Evolutionary conservation across 1,140 invertebrate species (phyloP), one percentile per base, ranked within the genome.

Genomic region (Bombyx mandarina): DNA sequence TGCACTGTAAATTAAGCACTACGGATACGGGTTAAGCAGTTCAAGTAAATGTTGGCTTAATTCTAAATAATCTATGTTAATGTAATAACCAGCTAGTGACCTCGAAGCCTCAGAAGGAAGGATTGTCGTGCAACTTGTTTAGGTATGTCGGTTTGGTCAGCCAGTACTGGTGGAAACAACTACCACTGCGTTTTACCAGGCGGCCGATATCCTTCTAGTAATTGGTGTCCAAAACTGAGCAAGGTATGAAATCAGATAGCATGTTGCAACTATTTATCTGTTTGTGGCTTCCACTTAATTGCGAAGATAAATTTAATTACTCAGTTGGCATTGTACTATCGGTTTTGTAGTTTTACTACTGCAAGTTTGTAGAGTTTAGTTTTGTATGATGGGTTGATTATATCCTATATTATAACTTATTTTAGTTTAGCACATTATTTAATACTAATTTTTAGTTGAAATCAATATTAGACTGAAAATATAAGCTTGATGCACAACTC

Each of bases 91-190:
- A 22, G 12, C 35, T 10, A 71, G 67, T 82, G 77, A 82, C 78
- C 79, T 80, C 78, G 79, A 67, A 71, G 58, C 60, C 56, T 69
- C 60, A 63, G 70, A 65, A 69, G 64, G 73, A 80, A 77, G 74
- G 78, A 75, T 73, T 80, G 58, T 73, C 67, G 69, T 78, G 71
- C 65, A 70, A 77, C 77, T 78, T 76, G 71, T 82, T 80, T 85
- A 87, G 84, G 80, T 82, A 87, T 87, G 84, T 87, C 84, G 78
- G 84, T 87, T 83, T 87, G 84, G 84, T 87, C 84, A 71, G 82
- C 79, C 68, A 87, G 82, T 76, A 83, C 82, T 58, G 77, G 77
- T 73, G 81, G 79, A 62, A 83, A 82, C 77, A 85, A 85, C 77
- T 80, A 77, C 67, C 72, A 76, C 63, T 75, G 61, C 63, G 70